Evolutionary conservation across 2,113 vertebrate genomes (phyloP).

Genomic region (Anolis carolinensis): DNA sequence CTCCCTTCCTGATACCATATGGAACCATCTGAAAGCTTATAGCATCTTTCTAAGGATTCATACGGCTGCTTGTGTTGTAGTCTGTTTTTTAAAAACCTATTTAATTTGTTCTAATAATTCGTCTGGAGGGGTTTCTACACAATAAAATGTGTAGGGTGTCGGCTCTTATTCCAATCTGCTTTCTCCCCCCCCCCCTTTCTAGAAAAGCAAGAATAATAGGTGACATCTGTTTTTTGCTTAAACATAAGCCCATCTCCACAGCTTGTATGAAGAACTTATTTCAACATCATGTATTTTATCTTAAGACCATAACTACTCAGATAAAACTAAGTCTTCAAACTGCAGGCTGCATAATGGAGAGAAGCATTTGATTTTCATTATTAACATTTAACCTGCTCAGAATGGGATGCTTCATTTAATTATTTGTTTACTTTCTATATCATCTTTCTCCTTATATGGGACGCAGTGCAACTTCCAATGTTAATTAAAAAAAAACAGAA

Average conservation of each 20-base stretch:
- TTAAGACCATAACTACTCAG: constrained; percentile 49
- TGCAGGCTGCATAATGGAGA: constrained; percentile 61
- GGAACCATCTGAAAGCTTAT: constrained; percentile 40
- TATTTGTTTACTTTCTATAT: too few relatives aligned
- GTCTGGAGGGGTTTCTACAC: constrained; percentile 54
- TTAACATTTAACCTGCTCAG: constrained; percentile 47
- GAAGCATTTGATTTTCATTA: constrained; percentile 50
- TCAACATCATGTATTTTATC: constrained; percentile 41
- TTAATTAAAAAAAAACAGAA: too few relatives aligned
- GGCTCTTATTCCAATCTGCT: constrained; percentile 65
- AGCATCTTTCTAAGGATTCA: constrained; percentile 44
- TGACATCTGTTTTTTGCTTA: constrained; percentile 63
- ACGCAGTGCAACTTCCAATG: too few relatives aligned
- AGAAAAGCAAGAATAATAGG: constrained; percentile 61
- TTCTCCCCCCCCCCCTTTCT: constrained; percentile 60
- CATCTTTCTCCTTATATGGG: too few relatives aligned
- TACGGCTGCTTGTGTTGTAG: constrained; percentile 35
- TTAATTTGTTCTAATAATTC: constrained; percentile 52
- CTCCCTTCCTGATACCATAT: constrained; percentile 29
- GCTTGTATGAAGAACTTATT: constrained; percentile 49
- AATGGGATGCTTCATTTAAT: too few relatives aligned
- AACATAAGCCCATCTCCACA: constrained; percentile 33
- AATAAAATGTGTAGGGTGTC: constrained; percentile 62
- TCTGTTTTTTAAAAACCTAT: constrained; percentile 23
- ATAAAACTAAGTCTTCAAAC: constrained; percentile 61